These are phyloP conservation scores for Nymphicus hollandicus DNA, from an alignment of 2,113 vertebrate genomes.

Conservation along the genomic window DNA sequence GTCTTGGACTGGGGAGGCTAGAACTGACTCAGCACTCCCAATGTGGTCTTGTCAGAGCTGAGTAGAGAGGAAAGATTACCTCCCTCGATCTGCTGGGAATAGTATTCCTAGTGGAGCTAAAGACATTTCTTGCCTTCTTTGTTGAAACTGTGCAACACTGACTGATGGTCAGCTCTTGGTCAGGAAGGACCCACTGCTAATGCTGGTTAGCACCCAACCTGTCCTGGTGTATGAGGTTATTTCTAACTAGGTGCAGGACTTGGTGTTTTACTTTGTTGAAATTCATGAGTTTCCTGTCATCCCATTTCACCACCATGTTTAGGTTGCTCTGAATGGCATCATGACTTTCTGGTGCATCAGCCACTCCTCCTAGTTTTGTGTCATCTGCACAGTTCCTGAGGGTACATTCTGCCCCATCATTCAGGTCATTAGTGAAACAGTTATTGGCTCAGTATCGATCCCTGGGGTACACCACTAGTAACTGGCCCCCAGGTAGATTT, in stretches of 20 bases:
- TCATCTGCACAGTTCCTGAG: not conserved
- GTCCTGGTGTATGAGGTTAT: not conserved
- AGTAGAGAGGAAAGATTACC: not conserved
- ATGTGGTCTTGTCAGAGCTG: not conserved
- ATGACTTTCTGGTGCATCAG: not conserved
- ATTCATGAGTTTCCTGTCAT: not conserved
- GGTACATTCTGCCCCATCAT: not conserved
- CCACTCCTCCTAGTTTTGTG: not conserved
- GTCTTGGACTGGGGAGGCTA: not conserved
- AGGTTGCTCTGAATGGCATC: not conserved
- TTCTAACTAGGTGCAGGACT: not conserved
- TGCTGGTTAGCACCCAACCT: accelerated
- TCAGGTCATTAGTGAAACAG: not conserved
- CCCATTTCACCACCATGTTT: accelerated
- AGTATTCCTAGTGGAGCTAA: not conserved
- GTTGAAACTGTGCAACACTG: not conserved
- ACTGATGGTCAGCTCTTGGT: accelerated
- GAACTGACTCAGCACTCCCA: accelerated
- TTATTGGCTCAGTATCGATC: not conserved
- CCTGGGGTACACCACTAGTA: no score
- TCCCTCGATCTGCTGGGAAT: accelerated
- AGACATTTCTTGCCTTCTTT: not conserved
- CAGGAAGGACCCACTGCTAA: not conserved
- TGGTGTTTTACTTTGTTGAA: not conserved
- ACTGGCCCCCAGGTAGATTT: not conserved